Evolutionary conservation across 2,888 invertebrate species (phyloP).

Genomic region (Lithophane semibrunnea): DNA sequence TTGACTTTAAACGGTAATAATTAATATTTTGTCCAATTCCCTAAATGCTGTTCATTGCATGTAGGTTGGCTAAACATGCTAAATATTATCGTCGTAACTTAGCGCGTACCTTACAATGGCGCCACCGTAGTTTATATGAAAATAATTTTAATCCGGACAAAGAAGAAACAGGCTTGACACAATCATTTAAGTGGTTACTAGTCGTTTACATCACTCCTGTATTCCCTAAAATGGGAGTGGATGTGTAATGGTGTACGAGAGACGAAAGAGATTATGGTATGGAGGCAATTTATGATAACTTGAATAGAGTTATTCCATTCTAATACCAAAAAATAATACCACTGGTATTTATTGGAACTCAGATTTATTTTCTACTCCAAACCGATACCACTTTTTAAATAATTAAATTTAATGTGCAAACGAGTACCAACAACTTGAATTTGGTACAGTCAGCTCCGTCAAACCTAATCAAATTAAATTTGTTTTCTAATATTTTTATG

Average conservation of each 20-base stretch:
- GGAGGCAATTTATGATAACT: slow-evolving; percentile 10
- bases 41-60: slow-evolving; percentile 40
- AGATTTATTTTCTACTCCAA: no score
- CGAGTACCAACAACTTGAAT: no score
- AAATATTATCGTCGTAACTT: slow-evolving; percentile 49
- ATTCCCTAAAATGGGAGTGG: slow-evolving; percentile 33
- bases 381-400: no score
- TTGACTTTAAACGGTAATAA: slow-evolving; percentile 50
- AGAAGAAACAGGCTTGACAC: slow-evolving; percentile 11
- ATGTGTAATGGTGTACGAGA: slow-evolving; percentile 24
- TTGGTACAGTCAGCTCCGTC: no score
- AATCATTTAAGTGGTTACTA: slow-evolving; percentile 24
- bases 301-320: no score
- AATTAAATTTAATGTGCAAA: no score
- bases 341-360: no score
- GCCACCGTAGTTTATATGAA: slow-evolving; percentile 41
- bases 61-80: slow-evolving; percentile 43
- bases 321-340: no score
- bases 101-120: slow-evolving; percentile 34
- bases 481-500: no score
- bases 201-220: slow-evolving; percentile 7
- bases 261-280: slow-evolving; percentile 27
- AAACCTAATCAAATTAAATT: no score
- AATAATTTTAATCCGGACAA: slow-evolving; percentile 44
- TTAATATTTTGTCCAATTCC: slow-evolving; percentile 40